A percentile compares a stretch with the other conserved stretches of the same genome.
Evolutionary conservation across 2,888 invertebrate species (phyloP).

Genomic region (Colostygia pectinataria): DNA sequence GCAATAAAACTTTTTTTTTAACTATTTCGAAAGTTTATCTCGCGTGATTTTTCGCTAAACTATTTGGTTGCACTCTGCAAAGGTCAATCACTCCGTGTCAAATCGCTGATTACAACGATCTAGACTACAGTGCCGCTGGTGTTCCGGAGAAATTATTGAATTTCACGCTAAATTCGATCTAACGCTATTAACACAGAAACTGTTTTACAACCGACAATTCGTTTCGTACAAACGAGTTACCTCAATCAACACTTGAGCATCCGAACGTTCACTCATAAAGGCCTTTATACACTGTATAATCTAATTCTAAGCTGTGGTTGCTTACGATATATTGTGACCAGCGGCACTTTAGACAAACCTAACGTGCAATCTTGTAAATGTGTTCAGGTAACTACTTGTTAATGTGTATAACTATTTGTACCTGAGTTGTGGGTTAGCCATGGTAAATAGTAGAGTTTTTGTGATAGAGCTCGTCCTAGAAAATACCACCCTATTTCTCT

Average conservation of each 20-base stretch:
- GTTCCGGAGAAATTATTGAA: conserved; percentile 74
- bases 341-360: too few relatives aligned
- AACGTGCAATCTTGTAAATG: too few relatives aligned
- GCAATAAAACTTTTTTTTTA: not conserved
- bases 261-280: conserved; percentile 36
- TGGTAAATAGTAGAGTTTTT: too few relatives aligned
- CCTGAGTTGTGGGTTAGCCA: too few relatives aligned
- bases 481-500: too few relatives aligned
- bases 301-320: too few relatives aligned
- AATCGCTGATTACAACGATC: conserved; percentile 69
- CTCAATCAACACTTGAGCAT: conserved; percentile 35
- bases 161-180: conserved; percentile 69
- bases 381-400: too few relatives aligned
- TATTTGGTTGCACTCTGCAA: conserved; percentile 27
- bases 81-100: conserved; percentile 65
- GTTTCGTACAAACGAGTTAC: conserved; percentile 49
- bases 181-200: conserved; percentile 56
- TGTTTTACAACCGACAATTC: conserved; percentile 60
- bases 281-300: conserved; percentile 7
- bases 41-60: conserved; percentile 41
- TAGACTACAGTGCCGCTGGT: conserved; percentile 73
- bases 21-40: conserved; percentile 49
- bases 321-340: too few relatives aligned
- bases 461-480: too few relatives aligned
- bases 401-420: too few relatives aligned